A percentile compares a stretch with the other conserved stretches of the same genome.
Conservation (phyloP, 2,113 vertebrate species). For the Meriones unguiculatus region DNA sequence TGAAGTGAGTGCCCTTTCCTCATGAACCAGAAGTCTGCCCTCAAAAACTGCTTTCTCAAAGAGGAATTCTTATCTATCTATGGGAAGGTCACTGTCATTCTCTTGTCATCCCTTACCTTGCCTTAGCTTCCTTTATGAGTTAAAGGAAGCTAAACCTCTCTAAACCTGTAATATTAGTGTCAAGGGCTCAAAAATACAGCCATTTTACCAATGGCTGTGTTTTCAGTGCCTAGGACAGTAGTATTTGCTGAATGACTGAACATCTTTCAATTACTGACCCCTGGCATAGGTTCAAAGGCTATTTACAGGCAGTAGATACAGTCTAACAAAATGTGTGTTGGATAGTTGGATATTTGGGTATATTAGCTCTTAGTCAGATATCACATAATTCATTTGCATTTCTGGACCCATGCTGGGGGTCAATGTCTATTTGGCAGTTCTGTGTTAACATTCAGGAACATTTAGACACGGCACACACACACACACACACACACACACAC, state of each 20-base stretch:
- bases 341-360: too few relatives aligned
- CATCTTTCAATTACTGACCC: neutral
- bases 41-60: neutral
- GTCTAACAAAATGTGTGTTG: neutral
- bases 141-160: neutral
- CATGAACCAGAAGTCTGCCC: neutral
- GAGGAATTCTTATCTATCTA: neutral
- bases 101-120: neutral
- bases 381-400: neutral
- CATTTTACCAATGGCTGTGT: neutral
- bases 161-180: neutral
- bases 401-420: neutral
- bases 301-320: neutral
- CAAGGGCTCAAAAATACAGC: neutral
- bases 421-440: neutral
- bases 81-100: too few relatives aligned
- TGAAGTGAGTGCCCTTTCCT: fast-evolving
- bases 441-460: neutral
- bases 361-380: neutral
- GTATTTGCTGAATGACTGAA: neutral
- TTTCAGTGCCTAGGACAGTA: neutral
- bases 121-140: neutral
- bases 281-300: too few relatives aligned
- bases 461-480: neutral
- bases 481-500: too few relatives aligned